phyloP scores from a whole-genome alignment of 2,113 vertebrate genomes.

The Notechis scutatus region DNA sequence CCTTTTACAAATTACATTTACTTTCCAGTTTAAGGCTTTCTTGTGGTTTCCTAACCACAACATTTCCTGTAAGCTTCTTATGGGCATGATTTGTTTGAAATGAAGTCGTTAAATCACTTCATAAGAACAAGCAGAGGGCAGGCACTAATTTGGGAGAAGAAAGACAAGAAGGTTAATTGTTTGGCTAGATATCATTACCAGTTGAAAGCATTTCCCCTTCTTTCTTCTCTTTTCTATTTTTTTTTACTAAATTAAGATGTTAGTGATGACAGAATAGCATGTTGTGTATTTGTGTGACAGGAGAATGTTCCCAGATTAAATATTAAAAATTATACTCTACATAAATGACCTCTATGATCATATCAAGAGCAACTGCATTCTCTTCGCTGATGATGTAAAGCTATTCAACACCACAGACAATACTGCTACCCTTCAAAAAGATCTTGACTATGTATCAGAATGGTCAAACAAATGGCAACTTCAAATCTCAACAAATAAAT shows the following conservation, averaged over 20 bases:
- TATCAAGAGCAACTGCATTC: no score
- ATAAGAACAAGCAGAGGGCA: not conserved
- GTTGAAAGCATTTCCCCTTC: conserved; percentile 15
- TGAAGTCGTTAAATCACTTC: conserved; percentile 22
- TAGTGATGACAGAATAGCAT: not conserved
- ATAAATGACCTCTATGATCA: no score
- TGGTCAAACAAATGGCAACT: no score
- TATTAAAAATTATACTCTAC: no score
- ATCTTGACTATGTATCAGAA: no score
- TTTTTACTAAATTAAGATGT: conserved; percentile 50
- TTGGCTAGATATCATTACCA: conserved; percentile 51
- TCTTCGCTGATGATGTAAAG: no score
- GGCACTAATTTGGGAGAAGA: conserved; percentile 35
- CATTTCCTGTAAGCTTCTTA: not conserved
- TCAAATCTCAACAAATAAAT: no score
- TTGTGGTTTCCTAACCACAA: conserved; percentile 16
- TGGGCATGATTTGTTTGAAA: not conserved
- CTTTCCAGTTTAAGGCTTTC: not conserved
- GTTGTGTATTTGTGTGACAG: conserved; percentile 7
- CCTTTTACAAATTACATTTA: not conserved
- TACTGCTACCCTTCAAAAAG: no score
- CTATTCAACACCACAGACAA: no score
- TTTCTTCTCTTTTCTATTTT: not conserved
- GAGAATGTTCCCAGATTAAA: conserved; percentile 35
- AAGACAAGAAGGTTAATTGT: conserved; percentile 49